These are phyloP conservation scores for Isaurus tuberculatus DNA, from an alignment of 92 coral and sea anemone species.

Conservation along the genomic window DNA sequence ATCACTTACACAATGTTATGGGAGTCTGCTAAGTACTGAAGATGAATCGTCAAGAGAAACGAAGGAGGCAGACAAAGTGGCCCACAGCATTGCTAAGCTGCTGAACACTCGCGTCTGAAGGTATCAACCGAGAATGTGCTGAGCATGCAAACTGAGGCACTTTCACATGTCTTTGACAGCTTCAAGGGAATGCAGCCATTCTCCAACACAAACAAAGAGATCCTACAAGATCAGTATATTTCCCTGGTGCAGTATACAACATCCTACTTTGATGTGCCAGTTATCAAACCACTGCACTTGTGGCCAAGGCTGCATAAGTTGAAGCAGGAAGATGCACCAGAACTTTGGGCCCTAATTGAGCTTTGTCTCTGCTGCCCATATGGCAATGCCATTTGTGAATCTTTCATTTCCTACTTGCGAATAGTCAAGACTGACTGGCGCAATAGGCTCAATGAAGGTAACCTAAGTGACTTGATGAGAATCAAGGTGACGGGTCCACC, in stretches of 20 bases:
- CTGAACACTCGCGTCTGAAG: conserved; percentile 67
- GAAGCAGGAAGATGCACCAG: conserved; percentile 62
- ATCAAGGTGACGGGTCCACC: conserved; percentile 75
- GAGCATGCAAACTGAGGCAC: conserved; percentile 57
- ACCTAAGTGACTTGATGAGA: conserved; percentile 61
- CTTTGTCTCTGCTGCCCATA: conserved; percentile 74
- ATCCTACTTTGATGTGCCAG: conserved; percentile 63
- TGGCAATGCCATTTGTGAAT: conserved; percentile 67
- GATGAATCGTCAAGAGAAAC: conserved; percentile 62
- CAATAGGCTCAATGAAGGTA: conserved; percentile 66
- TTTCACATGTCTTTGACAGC: conserved; percentile 58
- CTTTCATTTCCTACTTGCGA: conserved; percentile 64
- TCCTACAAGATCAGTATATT: conserved; percentile 67
- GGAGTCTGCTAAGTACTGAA: conserved; percentile 56
- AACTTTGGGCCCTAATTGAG: conserved; percentile 62
- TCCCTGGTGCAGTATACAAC: conserved; percentile 66
- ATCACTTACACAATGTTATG: conserved; percentile 65
- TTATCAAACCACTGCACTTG: conserved; percentile 72
- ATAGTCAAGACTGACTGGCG: conserved; percentile 71
- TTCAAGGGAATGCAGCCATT: conserved; percentile 65
- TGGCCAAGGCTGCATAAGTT: conserved; percentile 70
- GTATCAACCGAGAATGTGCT: conserved; percentile 60
- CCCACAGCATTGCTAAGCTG: conserved; percentile 65
- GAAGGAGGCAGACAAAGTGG: conserved; percentile 62
- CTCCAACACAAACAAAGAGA: conserved; percentile 54